Conservation (phyloP, 2,113 vertebrate species). For the Ailurus styani region DNA sequence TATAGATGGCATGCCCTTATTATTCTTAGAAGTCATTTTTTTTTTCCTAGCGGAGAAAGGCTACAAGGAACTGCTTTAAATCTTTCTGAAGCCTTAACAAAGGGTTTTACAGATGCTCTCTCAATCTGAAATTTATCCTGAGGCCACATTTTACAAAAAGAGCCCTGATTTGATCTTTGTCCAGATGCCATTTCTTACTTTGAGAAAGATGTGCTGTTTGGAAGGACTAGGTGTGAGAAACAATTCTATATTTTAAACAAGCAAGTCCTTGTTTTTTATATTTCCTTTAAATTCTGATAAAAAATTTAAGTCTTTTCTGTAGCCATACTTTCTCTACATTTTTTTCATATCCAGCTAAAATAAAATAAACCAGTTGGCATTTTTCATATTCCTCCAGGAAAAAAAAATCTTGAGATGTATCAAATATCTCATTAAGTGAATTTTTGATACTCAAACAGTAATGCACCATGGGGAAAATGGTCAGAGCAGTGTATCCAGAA, state of each 20-base stretch:
- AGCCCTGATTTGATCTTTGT: constrained; percentile 34
- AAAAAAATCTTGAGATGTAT: not conserved
- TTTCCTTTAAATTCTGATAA: constrained; percentile 5
- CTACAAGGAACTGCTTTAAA: not conserved
- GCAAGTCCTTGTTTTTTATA: not conserved
- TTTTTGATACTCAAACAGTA: not conserved
- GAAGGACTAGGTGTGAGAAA: not conserved
- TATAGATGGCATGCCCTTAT: not conserved
- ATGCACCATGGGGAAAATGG: not conserved
- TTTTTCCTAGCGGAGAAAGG: not conserved
- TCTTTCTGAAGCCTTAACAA: constrained; percentile 41
- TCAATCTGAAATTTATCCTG: constrained; percentile 21
- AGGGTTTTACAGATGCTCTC: not conserved
- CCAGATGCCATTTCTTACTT: not conserved
- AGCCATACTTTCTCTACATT: not conserved
- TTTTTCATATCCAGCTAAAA: not conserved
- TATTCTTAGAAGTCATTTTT: constrained; percentile 31
- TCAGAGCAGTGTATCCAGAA: not conserved
- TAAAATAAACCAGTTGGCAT: not conserved
- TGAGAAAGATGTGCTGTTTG: not conserved
- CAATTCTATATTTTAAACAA: constrained; percentile 5
- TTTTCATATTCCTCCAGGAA: not conserved
- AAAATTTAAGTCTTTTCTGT: not conserved
- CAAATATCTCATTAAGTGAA: not conserved
- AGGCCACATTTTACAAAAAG: constrained; percentile 16